A percentile compares a stretch with the other conserved stretches of the same genome.
Conservation (phyloP, 2,888 invertebrate species). For the Eustalomyia histrio region DNA sequence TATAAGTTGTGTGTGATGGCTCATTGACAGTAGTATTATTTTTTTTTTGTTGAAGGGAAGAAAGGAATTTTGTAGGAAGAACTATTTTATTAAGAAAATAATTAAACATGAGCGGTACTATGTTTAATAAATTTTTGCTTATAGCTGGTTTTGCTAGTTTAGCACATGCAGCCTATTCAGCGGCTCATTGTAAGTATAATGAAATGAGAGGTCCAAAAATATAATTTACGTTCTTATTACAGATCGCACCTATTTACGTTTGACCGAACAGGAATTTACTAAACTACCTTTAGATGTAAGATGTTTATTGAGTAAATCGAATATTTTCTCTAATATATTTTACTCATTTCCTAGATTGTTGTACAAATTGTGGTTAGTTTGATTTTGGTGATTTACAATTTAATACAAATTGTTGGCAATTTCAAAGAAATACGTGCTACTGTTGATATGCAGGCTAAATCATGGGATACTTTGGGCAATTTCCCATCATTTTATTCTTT, state of each 20-base stretch:
- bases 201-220: conserved; percentile 16
- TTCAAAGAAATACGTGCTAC: conserved; percentile 95
- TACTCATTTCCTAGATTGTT: conserved; percentile 86
- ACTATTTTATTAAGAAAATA: too few species aligned
- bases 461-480: conserved; percentile 94
- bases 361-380: conserved; percentile 92
- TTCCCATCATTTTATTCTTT: conserved; percentile 94
- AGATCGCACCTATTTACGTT: conserved; percentile 94
- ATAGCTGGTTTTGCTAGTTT: conserved; percentile 88
- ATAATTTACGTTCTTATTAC: conserved; percentile 71
- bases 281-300: conserved; percentile 92
- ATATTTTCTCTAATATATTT: not conserved
- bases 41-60: too few species aligned
- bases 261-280: conserved; percentile 94
- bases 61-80: too few species aligned
- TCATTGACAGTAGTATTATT: too few species aligned
- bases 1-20: too few species aligned
- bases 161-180: conserved; percentile 94
- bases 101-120: conserved; percentile 74
- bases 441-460: conserved; percentile 91
- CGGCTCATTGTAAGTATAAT: conserved; percentile 91
- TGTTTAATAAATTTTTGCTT: conserved; percentile 83
- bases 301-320: not conserved
- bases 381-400: conserved; percentile 92
- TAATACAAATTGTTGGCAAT: conserved; percentile 92